phyloP scores from a whole-genome alignment of 2,888 invertebrate species.

The Epiblema foenella region DNA sequence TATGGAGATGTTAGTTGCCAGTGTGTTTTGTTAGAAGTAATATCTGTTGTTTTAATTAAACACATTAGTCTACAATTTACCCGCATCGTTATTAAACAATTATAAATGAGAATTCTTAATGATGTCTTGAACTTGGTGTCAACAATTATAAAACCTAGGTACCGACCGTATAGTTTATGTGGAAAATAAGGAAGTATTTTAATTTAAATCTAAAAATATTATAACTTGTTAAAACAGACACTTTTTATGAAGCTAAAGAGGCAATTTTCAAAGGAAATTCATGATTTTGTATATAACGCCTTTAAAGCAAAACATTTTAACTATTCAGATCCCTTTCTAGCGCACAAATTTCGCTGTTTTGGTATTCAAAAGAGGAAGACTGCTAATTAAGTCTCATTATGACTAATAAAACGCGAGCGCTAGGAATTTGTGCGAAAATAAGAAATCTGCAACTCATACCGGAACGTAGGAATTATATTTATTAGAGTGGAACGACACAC shows the following conservation, averaged over 20 bases:
- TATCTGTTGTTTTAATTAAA: neutral
- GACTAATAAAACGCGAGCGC: constrained; percentile 27
- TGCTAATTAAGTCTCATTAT: constrained; percentile 30
- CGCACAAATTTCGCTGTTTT: neutral
- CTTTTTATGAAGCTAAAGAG: no score
- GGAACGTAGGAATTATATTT: constrained; percentile 40
- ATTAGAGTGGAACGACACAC: constrained; percentile 29
- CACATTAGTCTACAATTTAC: neutral
- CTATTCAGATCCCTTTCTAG: neutral
- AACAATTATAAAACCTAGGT: no score
- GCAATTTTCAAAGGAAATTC: no score
- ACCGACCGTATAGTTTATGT: no score
- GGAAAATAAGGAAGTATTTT: no score
- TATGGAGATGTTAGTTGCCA: neutral
- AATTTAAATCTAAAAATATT: no score
- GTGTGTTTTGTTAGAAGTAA: neutral
- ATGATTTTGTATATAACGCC: no score
- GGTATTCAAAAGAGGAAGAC: neutral
- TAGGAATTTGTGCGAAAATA: constrained; percentile 42
- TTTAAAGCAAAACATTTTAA: neutral
- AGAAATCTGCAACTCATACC: constrained; percentile 37
- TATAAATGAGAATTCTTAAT: neutral
- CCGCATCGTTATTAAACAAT: neutral
- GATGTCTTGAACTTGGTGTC: no score
- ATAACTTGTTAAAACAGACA: no score